Evolutionary conservation across 2,888 invertebrate genomes (phyloP).

Genomic region (Agrochola macilenta): DNA sequence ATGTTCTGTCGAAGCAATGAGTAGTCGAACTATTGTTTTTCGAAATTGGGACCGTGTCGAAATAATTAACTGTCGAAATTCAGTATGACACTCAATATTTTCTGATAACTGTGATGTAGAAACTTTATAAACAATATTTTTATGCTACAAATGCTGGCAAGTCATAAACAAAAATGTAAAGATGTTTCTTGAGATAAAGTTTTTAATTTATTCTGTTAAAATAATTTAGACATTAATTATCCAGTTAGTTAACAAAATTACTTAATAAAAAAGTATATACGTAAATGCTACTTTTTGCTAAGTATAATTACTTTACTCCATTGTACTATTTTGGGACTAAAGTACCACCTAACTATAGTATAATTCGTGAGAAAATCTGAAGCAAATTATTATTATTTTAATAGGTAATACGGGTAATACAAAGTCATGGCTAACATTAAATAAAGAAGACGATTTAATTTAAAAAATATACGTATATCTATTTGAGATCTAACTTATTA

Average conservation of each 20-base stretch:
- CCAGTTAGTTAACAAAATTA: conserved; percentile 21
- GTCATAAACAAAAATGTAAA: conserved; percentile 14
- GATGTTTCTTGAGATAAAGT: conserved; percentile 11
- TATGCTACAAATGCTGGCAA: not conserved
- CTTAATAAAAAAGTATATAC: conserved; percentile 14
- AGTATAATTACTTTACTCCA: conserved; percentile 26
- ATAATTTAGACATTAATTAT: conserved; percentile 7
- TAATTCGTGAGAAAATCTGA: conserved; percentile 33
- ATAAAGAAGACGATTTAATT: not conserved
- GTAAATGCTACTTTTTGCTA: conserved; percentile 30
- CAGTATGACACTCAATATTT: no score
- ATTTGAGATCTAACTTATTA: not conserved
- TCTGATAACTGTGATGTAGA: not conserved
- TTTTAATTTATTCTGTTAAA: conserved; percentile 3
- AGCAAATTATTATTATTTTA: not conserved
- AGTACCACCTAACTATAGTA: not conserved
- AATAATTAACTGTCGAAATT: no score
- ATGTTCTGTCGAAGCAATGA: no score
- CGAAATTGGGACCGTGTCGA: no score
- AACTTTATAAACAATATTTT: not conserved
- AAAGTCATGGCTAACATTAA: conserved; percentile 13
- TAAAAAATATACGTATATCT: not conserved
- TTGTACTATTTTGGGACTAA: conserved; percentile 31
- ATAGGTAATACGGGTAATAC: not conserved
- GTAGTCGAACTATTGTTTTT: no score